Evolutionary conservation across 1,140 invertebrate genomes (phyloP).

Genomic region (Harpegnathos saltator): DNA sequence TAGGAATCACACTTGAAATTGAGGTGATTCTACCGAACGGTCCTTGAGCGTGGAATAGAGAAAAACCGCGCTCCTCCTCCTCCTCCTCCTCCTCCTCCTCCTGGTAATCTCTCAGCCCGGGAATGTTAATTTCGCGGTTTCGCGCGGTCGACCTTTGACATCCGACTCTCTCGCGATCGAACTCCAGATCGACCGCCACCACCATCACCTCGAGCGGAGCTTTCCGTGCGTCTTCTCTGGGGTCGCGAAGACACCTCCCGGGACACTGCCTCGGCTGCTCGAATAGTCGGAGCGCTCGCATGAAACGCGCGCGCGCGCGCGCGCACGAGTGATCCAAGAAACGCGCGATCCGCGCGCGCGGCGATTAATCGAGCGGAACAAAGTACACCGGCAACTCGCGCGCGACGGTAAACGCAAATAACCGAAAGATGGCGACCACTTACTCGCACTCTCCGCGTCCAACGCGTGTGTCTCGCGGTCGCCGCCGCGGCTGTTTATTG

Average conservation of each 20-base stretch:
- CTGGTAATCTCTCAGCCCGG: conserved; percentile 58
- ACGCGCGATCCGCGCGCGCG: conserved; percentile 41
- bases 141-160: background rate
- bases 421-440: conserved; percentile 29
- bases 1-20: conserved; percentile 69
- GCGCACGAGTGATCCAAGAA: conserved; percentile 15
- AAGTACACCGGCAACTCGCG: background rate
- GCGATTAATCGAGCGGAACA: conserved; percentile 54
- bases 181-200: conserved; percentile 1
- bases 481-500: background rate
- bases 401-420: conserved; percentile 51
- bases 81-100: too few species aligned
- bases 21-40: conserved; percentile 53
- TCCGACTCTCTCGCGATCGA: background rate
- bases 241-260: background rate
- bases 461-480: conserved; percentile 29
- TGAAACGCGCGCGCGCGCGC: too few species aligned
- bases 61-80: conserved; percentile 70
- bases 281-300: too few species aligned
- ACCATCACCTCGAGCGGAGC: background rate
- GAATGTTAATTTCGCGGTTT: conserved; percentile 67
- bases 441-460: conserved; percentile 19
- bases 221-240: background rate
- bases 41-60: conserved; percentile 69
- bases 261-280: too few species aligned